Conservation (phyloP, 1,140 invertebrate genomes). For the Brachionus angularis region DNA sequence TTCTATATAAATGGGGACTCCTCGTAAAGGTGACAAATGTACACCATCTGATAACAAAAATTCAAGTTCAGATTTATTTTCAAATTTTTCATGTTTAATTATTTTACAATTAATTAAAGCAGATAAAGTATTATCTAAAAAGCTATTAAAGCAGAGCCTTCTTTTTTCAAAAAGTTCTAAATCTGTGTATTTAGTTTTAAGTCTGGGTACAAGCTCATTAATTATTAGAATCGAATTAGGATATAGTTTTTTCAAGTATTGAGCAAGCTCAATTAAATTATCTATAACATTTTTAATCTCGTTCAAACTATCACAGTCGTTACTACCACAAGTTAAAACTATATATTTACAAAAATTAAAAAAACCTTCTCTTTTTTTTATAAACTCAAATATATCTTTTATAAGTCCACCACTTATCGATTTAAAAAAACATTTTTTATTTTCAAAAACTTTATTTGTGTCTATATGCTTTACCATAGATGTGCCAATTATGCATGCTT, state of each 20-base stretch:
- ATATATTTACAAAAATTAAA: slow-evolving; percentile 14
- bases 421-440: slow-evolving; percentile 37
- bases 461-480: slow-evolving; percentile 28
- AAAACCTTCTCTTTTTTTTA: slow-evolving; percentile 35
- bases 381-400: slow-evolving; percentile 3
- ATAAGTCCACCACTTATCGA: slow-evolving; percentile 25
- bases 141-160: slow-evolving; percentile 20
- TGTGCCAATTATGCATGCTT: not conserved
- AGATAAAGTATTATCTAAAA: not conserved
- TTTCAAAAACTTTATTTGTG: slow-evolving; percentile 14
- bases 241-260: not conserved
- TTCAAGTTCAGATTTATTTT: not conserved
- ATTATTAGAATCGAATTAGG: not conserved
- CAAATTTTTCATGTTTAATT: slow-evolving; percentile 3
- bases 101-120: not conserved
- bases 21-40: not conserved
- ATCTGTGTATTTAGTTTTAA: slow-evolving; percentile 20
- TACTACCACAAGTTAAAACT: slow-evolving; percentile 2
- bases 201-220: slow-evolving; percentile 1
- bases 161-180: slow-evolving; percentile 32
- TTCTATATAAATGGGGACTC: not conserved
- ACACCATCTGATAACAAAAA: not conserved
- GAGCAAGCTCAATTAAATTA: not conserved
- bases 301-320: slow-evolving; percentile 21
- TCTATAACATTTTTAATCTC: slow-evolving; percentile 9